These are phyloP conservation scores for Chromobotia macracanthus DNA, from an alignment of 2,797 vertebrate species.

Conservation along the genomic window DNA sequence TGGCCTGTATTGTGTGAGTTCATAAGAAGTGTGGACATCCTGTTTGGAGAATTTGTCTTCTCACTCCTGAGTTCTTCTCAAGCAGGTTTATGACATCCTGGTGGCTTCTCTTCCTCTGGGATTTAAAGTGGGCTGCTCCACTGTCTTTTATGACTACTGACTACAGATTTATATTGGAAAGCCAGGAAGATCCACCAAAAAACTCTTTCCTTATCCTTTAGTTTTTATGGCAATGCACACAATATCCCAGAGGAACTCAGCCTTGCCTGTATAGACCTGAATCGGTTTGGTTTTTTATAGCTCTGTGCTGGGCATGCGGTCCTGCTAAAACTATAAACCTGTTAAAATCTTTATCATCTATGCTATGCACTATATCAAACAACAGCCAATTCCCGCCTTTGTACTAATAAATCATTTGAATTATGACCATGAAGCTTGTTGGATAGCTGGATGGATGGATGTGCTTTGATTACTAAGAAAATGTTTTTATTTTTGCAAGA, in stretches of 20 bases:
- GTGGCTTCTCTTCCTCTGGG: conserved; percentile 43
- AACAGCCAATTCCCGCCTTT: not conserved
- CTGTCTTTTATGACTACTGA: conserved; percentile 44
- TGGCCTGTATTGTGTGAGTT: conserved; percentile 48
- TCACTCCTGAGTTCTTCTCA: conserved; percentile 48
- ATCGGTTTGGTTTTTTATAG: conserved; percentile 21
- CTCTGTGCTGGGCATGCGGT: not conserved
- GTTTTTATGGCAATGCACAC: conserved; percentile 26
- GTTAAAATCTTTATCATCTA: conserved; percentile 37
- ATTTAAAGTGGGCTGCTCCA: conserved; percentile 43
- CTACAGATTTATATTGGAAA: conserved; percentile 49
- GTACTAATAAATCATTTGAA: conserved; percentile 9
- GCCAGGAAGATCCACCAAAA: conserved; percentile 41
- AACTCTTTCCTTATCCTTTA: conserved; percentile 30
- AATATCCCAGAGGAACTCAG: conserved; percentile 12
- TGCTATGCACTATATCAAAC: too few relatives aligned
- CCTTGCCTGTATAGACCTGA: conserved; percentile 16
- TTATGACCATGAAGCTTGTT: not conserved
- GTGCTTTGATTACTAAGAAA: not conserved
- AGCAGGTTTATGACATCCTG: conserved; percentile 58
- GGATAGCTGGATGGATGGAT: not conserved
- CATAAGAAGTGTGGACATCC: conserved; percentile 52
- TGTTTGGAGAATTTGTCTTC: conserved; percentile 56
- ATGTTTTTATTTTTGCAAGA: not conserved
- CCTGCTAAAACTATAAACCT: conserved; percentile 27